Percentiles rank a stretch among this genome's conserved stretches.
Evolutionary conservation across 2,113 vertebrate genomes (phyloP).

Genomic region (Alethe castanea): DNA sequence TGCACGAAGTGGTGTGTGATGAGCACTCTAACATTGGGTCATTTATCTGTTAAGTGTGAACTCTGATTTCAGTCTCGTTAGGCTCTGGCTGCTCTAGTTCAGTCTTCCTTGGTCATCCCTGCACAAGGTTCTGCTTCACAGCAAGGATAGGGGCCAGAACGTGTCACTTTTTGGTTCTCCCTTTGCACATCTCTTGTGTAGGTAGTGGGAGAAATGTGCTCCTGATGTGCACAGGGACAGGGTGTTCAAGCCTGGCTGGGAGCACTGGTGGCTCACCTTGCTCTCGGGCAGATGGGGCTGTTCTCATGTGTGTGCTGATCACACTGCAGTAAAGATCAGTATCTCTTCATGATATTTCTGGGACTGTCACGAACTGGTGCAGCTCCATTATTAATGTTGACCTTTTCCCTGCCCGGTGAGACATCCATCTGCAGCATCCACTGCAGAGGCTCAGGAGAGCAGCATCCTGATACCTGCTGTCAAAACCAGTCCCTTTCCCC

Average conservation of each 20-base stretch:
- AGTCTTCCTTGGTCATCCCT: background rate
- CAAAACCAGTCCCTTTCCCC: background rate
- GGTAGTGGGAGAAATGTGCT: background rate
- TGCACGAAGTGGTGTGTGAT: background rate
- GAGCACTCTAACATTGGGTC: background rate
- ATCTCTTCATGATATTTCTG: background rate
- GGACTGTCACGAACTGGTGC: background rate
- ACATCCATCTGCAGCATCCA: background rate
- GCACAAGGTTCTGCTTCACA: background rate
- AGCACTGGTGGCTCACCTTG: background rate
- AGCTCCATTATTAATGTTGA: background rate
- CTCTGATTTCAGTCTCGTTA: background rate
- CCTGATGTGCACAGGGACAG: background rate
- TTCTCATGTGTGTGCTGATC: background rate
- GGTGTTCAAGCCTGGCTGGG: background rate
- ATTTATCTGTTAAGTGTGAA: background rate
- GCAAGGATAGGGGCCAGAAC: rapidly evolving
- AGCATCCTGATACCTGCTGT: background rate
- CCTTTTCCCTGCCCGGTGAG: background rate
- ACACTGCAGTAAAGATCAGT: background rate
- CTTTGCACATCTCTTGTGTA: background rate
- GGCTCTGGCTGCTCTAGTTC: background rate
- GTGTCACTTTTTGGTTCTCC: background rate
- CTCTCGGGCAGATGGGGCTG: background rate
- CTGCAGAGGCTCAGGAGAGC: background rate